Conservation (phyloP, 2,888 invertebrate species). For the Enchytraeus crypticus region DNA sequence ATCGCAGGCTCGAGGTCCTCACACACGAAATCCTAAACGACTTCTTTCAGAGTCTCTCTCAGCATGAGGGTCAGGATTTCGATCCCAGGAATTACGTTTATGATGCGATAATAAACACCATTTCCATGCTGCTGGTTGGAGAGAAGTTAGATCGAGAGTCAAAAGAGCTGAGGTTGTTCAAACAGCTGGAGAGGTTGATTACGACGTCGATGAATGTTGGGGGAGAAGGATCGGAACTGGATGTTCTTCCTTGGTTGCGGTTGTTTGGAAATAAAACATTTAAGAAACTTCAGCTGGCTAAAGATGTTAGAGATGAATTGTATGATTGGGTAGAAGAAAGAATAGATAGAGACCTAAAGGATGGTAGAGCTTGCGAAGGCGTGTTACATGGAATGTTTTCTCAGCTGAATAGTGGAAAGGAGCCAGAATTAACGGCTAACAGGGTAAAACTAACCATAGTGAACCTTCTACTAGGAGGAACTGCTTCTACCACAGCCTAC, state of each 20-base stretch:
- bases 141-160: slow-evolving; percentile 8
- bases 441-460: slow-evolving; percentile 15
- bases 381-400: slow-evolving; percentile 10
- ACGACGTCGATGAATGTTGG: slow-evolving; percentile 17
- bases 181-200: slow-evolving; percentile 5
- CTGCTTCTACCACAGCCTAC: slow-evolving; percentile 9
- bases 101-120: slow-evolving; percentile 10
- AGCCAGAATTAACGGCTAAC: not conserved
- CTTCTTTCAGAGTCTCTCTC: slow-evolving; percentile 1
- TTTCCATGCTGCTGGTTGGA: slow-evolving; percentile 13
- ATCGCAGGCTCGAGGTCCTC: slow-evolving; percentile 7
- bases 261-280: slow-evolving; percentile 26
- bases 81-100: slow-evolving; percentile 9
- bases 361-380: not conserved
- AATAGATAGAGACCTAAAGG: slow-evolving; percentile 1
- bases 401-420: not conserved
- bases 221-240: slow-evolving; percentile 30
- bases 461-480: slow-evolving; percentile 15
- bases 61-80: not conserved
- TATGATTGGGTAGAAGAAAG: slow-evolving; percentile 11
- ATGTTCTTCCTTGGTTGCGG: slow-evolving; percentile 35
- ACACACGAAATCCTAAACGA: slow-evolving; percentile 12
- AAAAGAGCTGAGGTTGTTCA: slow-evolving; percentile 4
- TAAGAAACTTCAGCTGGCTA: slow-evolving; percentile 28
- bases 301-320: slow-evolving; percentile 29